Evolutionary conservation across 2,797 vertebrate genomes (phyloP), one percentile per base, ranked within the genome.

Genomic region (Pangasius larnaudii): DNA sequence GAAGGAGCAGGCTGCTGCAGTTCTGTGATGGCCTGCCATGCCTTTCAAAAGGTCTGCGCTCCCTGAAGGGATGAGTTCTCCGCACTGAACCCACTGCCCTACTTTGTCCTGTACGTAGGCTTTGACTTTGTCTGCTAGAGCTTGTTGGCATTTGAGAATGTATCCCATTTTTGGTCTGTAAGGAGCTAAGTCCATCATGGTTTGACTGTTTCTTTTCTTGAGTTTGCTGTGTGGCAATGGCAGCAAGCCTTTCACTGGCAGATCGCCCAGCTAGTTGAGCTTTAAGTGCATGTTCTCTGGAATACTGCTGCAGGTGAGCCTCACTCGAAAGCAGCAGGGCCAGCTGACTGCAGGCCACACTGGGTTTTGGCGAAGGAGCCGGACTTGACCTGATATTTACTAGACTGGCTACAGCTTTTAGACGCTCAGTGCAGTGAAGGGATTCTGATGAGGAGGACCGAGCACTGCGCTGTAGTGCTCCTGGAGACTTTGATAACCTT

Each of bases 261-360:
- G 97, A 97, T 75, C 98, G 96, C 92, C 95, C 98, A 39, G 98
- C 97, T 83, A 97, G 97, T 94, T 99, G 97, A 92, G 98, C 97
- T 96, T 99, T 99, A 91, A 99, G 94, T 83, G 99, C 97, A 27
- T 99, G 99, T 94, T 99, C 98, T 92, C 98, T 96, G 89, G 98
- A 99, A 93, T 99, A 99, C 94, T 99, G 98, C 93, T 99, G 99
- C 91, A 99, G 94, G 93, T 99, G 98, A 90, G 98, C 98, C 93
- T 99, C 99, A n/a, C 99, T 99, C 42, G 99, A 99, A 71, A 99
- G 97, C 81, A 99, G 95, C 53, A 99, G 93, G n/a, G 99, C 99
- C 84, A 99, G 93, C 67, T 99, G 99, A 95, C 99, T 99, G 93
- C 99, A 99, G 3, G 98, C 98, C 69, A 99, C 97, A 4, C 98